Base-by-base conservation (phyloP, 2,113 vertebrate genomes). In the Orientallactaga bullata region DNA sequence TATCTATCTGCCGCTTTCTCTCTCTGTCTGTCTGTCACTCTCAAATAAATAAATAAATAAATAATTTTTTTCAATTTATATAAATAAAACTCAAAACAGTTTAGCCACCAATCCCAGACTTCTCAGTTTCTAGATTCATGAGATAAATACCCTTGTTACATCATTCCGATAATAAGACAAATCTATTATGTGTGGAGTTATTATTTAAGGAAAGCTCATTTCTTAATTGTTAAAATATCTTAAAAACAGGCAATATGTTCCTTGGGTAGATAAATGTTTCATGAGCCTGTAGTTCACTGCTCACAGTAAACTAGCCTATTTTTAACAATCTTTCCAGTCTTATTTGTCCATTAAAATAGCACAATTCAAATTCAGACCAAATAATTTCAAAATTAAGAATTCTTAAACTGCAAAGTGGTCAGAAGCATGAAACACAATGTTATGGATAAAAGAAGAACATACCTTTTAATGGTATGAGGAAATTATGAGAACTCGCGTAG, bases 361-460 rank as follows among this genome's bases (percentile, higher is more conserved):
- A 65, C 84, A 78, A 55, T 72, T 69, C 42, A 95, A 94, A 90
- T 81, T 37, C 12, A 28, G 90, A 10, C 68, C 73, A 84, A 87
- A 80, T 80, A 66, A 81, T 39, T 4, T n/a, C 7, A 94, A 35
- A 94, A 68, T 2, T 18, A 88, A 84, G 15, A 9, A 72, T 80
- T 78, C 85, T 3, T 28, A 42, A 84, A 61, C 47, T 61, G 11
- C 37, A 26, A 91, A 90, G 68, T 17, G 16, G 7, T 77, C 28
- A 65, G 24, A 2, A 74, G 12, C 24, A 72, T 68, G 69, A 63
- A 23, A 47, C 7, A 73, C 13, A 87, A 72, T 23, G 39, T 39
- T 7, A 35, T 37, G 58, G 42, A 81, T 35, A 26, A 74, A 16
- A 60, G 23, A 3, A 73, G 21, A 85, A 91, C 76, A 47, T 23